These are phyloP conservation scores for Albula glossodonta DNA, from an alignment of 2,113 vertebrate genomes.

Conservation along the genomic window DNA sequence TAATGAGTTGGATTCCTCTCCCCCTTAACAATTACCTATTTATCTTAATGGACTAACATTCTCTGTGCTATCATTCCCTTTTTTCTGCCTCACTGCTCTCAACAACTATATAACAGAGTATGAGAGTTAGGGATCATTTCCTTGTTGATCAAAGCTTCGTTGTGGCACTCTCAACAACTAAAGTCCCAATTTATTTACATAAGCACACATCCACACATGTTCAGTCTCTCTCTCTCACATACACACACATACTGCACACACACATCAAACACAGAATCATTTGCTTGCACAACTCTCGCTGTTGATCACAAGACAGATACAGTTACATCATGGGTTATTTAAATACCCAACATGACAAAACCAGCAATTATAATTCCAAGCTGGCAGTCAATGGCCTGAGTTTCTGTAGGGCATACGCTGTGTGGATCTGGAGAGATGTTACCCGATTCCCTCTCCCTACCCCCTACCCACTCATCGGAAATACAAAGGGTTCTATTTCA, in stretches of 20 bases:
- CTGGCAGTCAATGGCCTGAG: constrained; percentile 4
- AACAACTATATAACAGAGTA: not conserved
- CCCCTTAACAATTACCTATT: not conserved
- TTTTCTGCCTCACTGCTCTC: not conserved
- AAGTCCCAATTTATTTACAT: not conserved
- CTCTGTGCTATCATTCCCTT: not conserved
- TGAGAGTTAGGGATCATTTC: not conserved
- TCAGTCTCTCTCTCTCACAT: not conserved
- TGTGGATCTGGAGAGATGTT: not conserved
- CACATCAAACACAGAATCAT: not conserved
- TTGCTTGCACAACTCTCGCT: not conserved
- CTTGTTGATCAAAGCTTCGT: not conserved
- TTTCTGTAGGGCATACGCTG: not conserved
- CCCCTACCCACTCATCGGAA: not conserved
- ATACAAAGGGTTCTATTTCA: constrained; percentile 1
- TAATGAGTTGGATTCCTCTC: constrained; percentile 8
- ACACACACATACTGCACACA: not conserved
- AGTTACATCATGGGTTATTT: not conserved
- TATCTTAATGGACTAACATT: not conserved
- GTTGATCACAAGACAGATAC: not conserved
- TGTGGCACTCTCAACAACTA: not conserved
- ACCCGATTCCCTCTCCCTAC: not conserved
- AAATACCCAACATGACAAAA: constrained; percentile 5
- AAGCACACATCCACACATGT: not conserved
- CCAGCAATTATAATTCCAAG: constrained; percentile 11